phyloP scores from a whole-genome alignment of 2,797 vertebrate genomes.

The Xenopus petersii region DNA sequence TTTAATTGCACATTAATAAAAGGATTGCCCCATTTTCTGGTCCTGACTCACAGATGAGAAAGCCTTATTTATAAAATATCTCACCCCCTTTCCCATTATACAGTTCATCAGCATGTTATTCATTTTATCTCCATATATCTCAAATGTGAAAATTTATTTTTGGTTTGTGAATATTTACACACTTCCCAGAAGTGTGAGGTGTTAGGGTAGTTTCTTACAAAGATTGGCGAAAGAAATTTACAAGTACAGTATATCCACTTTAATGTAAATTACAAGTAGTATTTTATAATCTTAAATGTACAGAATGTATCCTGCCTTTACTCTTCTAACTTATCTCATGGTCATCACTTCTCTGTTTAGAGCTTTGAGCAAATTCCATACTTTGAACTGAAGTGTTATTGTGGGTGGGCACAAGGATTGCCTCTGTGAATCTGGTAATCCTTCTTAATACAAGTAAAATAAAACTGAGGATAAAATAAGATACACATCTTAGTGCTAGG shows the following conservation, averaged over 20 bases:
- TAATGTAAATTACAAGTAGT: conserved; percentile 18
- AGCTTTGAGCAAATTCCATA: conserved; percentile 11
- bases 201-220: no score
- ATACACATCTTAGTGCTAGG: not conserved
- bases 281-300: not conserved
- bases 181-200: no score
- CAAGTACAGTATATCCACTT: not conserved
- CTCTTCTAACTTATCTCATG: not conserved
- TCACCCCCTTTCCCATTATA: no score
- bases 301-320: not conserved
- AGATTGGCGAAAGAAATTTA: not conserved
- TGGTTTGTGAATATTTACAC: no score
- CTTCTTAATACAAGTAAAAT: conserved; percentile 29
- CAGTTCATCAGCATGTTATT: no score
- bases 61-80: no score
- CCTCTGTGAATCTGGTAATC: conserved; percentile 11
- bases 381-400: not conserved
- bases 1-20: no score
- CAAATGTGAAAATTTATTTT: no score
- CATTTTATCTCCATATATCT: no score
- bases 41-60: no score
- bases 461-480: conserved; percentile 19
- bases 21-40: no score
- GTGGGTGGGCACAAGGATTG: not conserved
- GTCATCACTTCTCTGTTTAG: conserved; percentile 16